phyloP scores from a whole-genome alignment of 2,888 invertebrate genomes.

The Ichneumoninae sp. region DNA sequence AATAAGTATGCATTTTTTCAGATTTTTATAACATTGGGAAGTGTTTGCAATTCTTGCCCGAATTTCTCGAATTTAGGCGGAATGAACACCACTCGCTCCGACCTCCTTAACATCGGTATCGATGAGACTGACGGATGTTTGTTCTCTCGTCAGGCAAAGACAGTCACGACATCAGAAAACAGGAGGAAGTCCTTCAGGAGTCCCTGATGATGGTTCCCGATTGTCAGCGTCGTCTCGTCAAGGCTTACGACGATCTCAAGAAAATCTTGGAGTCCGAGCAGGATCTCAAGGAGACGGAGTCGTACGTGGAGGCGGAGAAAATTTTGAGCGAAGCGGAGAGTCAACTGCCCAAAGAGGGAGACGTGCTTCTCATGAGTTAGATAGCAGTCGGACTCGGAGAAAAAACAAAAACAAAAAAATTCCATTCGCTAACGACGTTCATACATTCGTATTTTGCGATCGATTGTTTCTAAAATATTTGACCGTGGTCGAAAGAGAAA shows the following conservation, averaged over 20 bases:
- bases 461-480: conserved; percentile 2
- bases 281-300: conserved; percentile 91
- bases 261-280: conserved; percentile 89
- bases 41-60: no score
- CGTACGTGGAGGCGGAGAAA: conserved; percentile 89
- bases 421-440: conserved; percentile 36
- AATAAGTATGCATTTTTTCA: no score
- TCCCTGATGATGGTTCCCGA: conserved; percentile 97
- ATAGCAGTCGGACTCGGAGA: background rate
- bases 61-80: no score
- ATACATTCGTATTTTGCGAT: conserved; percentile 51
- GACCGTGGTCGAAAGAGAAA: background rate
- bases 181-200: conserved; percentile 95
- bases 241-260: conserved; percentile 92
- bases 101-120: no score
- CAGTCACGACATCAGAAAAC: conserved; percentile 92
- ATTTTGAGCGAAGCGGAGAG: conserved; percentile 86
- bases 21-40: no score
- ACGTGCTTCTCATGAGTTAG: conserved; percentile 63
- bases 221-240: conserved; percentile 90
- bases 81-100: no score
- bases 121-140: background rate
- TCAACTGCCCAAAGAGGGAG: conserved; percentile 78
- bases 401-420: conserved; percentile 15
- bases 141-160: conserved; percentile 87